Evolutionary conservation across 1,140 invertebrate genomes (phyloP), one percentile per base, ranked within the genome.

Genomic region (Tribolium castaneum): DNA sequence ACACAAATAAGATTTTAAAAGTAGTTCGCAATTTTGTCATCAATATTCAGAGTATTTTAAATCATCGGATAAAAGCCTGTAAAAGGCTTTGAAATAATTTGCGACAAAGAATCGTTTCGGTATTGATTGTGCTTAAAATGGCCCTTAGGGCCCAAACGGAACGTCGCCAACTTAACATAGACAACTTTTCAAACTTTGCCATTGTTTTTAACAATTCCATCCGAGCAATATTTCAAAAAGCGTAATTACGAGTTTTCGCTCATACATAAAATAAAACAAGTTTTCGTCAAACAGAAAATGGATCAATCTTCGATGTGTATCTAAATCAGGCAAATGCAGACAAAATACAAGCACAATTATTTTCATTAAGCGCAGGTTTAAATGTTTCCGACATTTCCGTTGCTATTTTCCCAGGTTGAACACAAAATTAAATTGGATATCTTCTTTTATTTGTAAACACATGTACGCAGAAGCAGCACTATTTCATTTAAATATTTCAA

Each of bases 71-170:
- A 66, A 35, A 66, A 66, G 59, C 10, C n/a, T 66, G 19, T 66
- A 72, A 72, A 73, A 54, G 30, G 19, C 52, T 73, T 52, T 72
- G 22, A 22, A 72, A 12, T 73, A 54, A 73, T 73, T 54, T 54
- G 49, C 45, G n/a, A 54, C 71, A 73, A 52, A 73, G 71, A 73
- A 66, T 73, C 49, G 71, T 73, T 54, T 52, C 71, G 52, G 52
- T 73, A 73, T 73, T 73, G 70, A 73, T 73, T 73, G 52, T 73
- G 52, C 71, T 73, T 73, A 16, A 73, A 73, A 73, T 73, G 19
- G 12, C 71, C 71, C 52, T n/a, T 54, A 73, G 71, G 71, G 14
- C 22, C 49, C 54, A 73, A 73, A 54, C 49, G 34, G 16, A 73
- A 73, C 49, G 30, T 13, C 71, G 49, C 12, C 70, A 25, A 16